Base-by-base conservation (phyloP, 2,797 vertebrate genomes). In the Chiloscyllium punctatum region DNA sequence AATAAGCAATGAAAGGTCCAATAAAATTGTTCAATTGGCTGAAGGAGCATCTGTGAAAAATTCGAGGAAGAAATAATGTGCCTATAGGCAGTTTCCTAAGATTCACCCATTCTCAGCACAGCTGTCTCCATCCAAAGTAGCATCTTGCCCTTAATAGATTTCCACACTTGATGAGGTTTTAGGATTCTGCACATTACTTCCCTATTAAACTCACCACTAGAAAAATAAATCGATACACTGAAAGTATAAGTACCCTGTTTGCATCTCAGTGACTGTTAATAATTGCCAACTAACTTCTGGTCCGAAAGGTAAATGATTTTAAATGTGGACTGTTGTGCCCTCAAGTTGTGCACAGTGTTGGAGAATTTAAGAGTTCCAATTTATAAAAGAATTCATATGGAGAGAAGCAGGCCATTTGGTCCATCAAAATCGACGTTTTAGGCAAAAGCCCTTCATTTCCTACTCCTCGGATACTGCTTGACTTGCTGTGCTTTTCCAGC, bases 21-120 rank as follows among this genome's bases (percentile, higher is more conserved):
- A 53, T 42, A 74, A 74, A 94, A 48, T 48, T 4, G 23, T 42
- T 74, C 27, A 51, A 94, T 48, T 16, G 25, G 37, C 66, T 0
- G 96, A 95, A 0, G 71, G 95, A 0, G 68, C 97, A 33, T 94
- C 96, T 0, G 0, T 96, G 11, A 33, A 98, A 98, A 97, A 96
- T 90, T 95, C 0, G 96, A 96, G 69, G 96, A 96, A 94, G 97
- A 97, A 96, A 97, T 98, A 96, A 98, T 92, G 97, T 0, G 96
- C 97, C 0, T 98, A 98, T 94, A 98, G 98, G 0, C 95, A 97
- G 95, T 97, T 98, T 74, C 96, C 98, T 0, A 96, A 97, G 0
- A 95, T 97, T 30, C 98, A 99, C 95, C 98, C 98, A 0, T 0
- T 97, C 16, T 98, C 98, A 0, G 97, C 98, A 0, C 98, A 96